Evolutionary conservation across 2,888 invertebrate genomes (phyloP), one percentile per base, ranked within the genome.

Genomic region (Eupeodes latifasciatus): DNA sequence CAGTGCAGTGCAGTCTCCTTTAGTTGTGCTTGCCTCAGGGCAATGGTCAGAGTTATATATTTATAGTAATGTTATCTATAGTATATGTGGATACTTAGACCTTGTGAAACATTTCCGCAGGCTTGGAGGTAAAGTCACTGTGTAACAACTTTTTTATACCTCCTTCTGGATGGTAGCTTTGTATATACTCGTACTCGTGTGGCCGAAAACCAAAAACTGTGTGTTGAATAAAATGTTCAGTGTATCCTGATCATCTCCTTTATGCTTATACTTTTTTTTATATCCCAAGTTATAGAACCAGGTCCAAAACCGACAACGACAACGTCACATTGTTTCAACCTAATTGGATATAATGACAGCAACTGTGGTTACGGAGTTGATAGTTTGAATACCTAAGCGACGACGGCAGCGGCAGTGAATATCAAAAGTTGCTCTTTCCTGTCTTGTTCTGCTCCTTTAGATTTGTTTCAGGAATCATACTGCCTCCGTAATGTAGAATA

Each of bases 271-370:
- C 4, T 19, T 64, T 64, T 49, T 64, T 14, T 57, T 47, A 34
- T 34, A 12, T 59, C 59, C 7, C 7, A n/a, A 14, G 14, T 47
- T 49, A 9, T 1, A 14, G 47, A 27, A 49, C 40, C 40, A 40
- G 40, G 40, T 5, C 40, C 40, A 40, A 9, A 9, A 40, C 6
- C 40, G 47, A 49, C 40, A 9, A 40, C 64, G 49, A 67, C 49
- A 51, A 83, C 76, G 76, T 87, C 87, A 84, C 80, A 81, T 87
- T 87, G 84, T 87, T 77, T 80, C 80, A 84, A 81, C 87, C 83
- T 87, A 87, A 87, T 87, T 87, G 87, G 87, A 84, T 87, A 87
- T 84, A 84, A 84, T 83, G 87, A 87, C 84, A 80, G 87, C 77
- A 84, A 76, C 86, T 76, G 80, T 83, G 83, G 71, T 71, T 71